Evolutionary conservation across 2,888 invertebrate genomes (phyloP), one percentile per base, ranked within the genome.

Genomic region (Criorhina ranunculi): DNA sequence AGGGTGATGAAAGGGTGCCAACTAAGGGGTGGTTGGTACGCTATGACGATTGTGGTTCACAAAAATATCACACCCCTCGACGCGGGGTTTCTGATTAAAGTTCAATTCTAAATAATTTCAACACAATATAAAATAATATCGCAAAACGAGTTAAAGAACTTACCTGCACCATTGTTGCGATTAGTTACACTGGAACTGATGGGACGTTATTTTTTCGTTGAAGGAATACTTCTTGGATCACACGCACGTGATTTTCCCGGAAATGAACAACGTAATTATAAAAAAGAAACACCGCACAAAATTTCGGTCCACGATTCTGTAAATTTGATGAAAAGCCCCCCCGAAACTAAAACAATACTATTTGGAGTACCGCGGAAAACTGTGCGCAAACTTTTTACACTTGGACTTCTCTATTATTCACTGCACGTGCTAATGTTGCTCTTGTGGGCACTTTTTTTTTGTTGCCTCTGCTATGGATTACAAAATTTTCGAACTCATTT

Each of bases 141-240:
- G 8, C 55, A 29, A 24, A 24, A 4, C 24, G 11, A 37, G 31
- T 24, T n/a, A 15, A 1, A n/a, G 4, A 42, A 51, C 82, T 85
- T 70, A 85, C 85, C 85, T 80, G 85, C 69, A 85, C 85, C 85
- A 85, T 85, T 59, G 67, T 60, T 70, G 64, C 33, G 29, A 53
- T 42, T 7, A 35, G 35, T 59, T 51, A 53, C 79, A 73, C 49
- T 70, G 44, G n/a, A 33, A 55, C 19, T 4, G 24, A 1, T 3
- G 12, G 6, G 19, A 62, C 4, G 19, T 60, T 12, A 24, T 33
- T 15, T 33, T 53, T n/a, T 5, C 9, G 5, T 6, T 8, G 5
- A 17, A 8, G 0, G 5, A 31, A 31, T 29, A 31, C n/a, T n/a
- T 17, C 19, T 37, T 42, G 59, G 0, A 17, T 17, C 35, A 49